Base-by-base conservation (phyloP, 2,797 vertebrate species). In the Esox masquinongy region DNA sequence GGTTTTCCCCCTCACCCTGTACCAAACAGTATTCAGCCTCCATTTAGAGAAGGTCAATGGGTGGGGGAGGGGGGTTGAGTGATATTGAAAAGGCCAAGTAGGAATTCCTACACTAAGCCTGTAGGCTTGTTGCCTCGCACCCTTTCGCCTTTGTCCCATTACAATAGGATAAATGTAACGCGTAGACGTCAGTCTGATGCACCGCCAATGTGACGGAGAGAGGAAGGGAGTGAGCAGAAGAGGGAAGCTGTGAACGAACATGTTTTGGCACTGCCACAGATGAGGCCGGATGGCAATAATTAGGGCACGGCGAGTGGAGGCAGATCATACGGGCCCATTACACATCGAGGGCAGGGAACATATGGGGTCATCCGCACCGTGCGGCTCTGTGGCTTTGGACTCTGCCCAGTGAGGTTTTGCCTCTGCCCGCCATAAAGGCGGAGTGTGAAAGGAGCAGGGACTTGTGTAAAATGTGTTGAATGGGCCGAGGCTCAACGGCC, bases 281-380 rank as follows among this genome's bases (percentile, higher is more conserved):
- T 56, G 77, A 77, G 39, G 74, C 69, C 15, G 53, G 67, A 73
- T 64, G 34, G 47, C 34, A 76, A 79, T 75, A 88, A 86, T 84
- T 76, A 77, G 85, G 83, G 67, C 82, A 78, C 75, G 74, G 82
- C 72, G 79, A 79, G 68, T 75, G 78, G 56, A 36, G 63, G n/a
- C 19, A 26, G 34, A 85, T 84, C 77, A 82, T 85, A 77, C 67
- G 80, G 87, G 84, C 63, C 86, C 88, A 91, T 90, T 89, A 88
- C 85, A 85, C 84, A 88, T 87, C 72, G 82, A 88, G 88, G 86
- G 87, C 90, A 85, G 70, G 77, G 49, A 91, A 80, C 89, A 93
- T 88, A 91, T 90, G 89, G 88, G 87, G 83, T 79, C 83, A 83
- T 79, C 83, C 73, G 70, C 34, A 34, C 7, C 36, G 36, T 24